These are phyloP conservation scores for Melanotaenia pygmaea DNA, from an alignment of 2,797 vertebrate genomes.

Conservation along the genomic window DNA sequence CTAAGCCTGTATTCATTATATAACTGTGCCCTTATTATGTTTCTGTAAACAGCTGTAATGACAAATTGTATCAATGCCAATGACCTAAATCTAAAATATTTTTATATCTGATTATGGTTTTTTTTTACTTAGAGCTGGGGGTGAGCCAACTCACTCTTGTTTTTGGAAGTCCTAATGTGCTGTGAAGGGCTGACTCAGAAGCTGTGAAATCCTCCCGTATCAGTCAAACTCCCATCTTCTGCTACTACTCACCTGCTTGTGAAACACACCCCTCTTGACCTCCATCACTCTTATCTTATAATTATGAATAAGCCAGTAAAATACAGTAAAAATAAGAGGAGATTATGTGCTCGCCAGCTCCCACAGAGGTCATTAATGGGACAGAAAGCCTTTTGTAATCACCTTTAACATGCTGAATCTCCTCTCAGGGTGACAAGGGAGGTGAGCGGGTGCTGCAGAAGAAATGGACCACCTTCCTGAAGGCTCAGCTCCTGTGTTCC, in stretches of 20 bases:
- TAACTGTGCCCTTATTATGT: neutral
- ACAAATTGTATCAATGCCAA: neutral
- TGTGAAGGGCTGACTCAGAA: conserved; percentile 19
- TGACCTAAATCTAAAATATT: neutral
- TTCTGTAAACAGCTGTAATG: neutral
- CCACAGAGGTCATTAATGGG: neutral
- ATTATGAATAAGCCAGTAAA: neutral
- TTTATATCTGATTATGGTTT: neutral
- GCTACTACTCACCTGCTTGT: conserved; percentile 3
- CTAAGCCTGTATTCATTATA: neutral
- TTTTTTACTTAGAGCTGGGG: neutral
- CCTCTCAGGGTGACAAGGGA: conserved; percentile 87
- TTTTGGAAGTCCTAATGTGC: conserved; percentile 6
- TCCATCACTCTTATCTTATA: neutral
- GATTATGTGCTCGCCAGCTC: neutral
- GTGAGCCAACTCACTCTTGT: neutral
- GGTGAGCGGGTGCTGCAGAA: conserved; percentile 93
- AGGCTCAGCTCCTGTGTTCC: conserved; percentile 92
- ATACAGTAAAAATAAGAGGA: neutral
- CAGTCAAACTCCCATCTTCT: conserved; percentile 11
- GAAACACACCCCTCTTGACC: conserved; percentile 3
- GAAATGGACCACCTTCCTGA: conserved; percentile 94
- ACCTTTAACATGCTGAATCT: neutral
- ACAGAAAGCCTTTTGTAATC: conserved; percentile 2
- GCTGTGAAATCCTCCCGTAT: conserved; percentile 2